Base-by-base conservation (phyloP, 2,113 vertebrate species). In the Phrynosoma blainvillii region DNA sequence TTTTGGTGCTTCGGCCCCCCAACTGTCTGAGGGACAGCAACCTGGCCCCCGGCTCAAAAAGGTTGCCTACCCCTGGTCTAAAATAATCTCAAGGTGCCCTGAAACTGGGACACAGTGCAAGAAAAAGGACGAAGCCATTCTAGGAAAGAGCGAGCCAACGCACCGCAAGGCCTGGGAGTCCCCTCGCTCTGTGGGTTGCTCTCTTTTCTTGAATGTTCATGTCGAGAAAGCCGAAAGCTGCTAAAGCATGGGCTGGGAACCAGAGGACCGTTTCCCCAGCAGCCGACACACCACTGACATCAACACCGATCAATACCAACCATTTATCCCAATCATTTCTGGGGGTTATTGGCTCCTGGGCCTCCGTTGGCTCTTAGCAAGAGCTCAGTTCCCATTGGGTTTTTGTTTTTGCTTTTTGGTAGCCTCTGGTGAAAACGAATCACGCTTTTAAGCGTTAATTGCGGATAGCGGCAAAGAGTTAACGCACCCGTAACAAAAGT, bases 371-470 rank as follows among this genome's bases (percentile, higher is more conserved):
- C 92, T 93, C 66, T 93, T 94, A 95, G 92, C 0, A 0, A 88
- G 77, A 85, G 90, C 77, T 5, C 42, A 75, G 36, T 84, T 82
- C 79, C 84, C 93, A 85, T 93, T 82, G 7, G 56, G 56, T 96
- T 96, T 96, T 47, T n/a, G n/a, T n/a, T n/a, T n/a, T n/a, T n/a
- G n/a, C n/a, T n/a, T 78, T 79, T 54, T 96, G 93, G 62, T 93
- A 89, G 92, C 95, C 92, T 12, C 76, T 0, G 91, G 95, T 88
- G 65, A 88, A 65, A 86, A 90, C 36, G n/a, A 75, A 93, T 91
- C 91, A 93, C 95, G 96, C 95, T 97, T 97, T 97, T 96, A 96
- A 97, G 96, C 94, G 66, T 96, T 97, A 95, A 97, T 95, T 32
- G 79, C 90, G 78, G 84, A 92, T 93, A 86, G 93, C 89, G 92